Conservation (phyloP, 1,140 invertebrate species). For the Macrobrachium nipponense region DNA sequence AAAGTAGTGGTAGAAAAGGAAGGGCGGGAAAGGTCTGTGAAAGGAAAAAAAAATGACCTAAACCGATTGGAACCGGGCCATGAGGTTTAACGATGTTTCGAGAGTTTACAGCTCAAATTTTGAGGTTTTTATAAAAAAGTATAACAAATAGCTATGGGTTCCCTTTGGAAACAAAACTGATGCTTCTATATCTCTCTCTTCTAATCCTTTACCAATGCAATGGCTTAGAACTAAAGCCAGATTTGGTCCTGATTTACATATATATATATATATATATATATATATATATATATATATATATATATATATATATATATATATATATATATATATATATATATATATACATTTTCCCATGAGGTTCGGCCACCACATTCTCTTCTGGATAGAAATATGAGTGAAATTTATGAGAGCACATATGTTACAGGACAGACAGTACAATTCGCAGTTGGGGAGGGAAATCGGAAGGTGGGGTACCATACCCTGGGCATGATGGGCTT, state of each 20-base stretch:
- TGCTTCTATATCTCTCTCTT: no score
- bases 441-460: neutral
- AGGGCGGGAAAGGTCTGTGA: no score
- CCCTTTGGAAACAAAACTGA: neutral
- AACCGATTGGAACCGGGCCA: no score
- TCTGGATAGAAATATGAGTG: slow-evolving; percentile 44
- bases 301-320: no score
- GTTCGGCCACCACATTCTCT: neutral
- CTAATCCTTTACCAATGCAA: no score
- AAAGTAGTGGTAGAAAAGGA: no score
- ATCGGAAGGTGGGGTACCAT: slow-evolving; percentile 1
- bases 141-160: neutral
- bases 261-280: no score
- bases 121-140: neutral
- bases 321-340: neutral
- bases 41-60: neutral
- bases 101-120: neutral
- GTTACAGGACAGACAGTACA: slow-evolving; percentile 16
- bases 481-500: slow-evolving; percentile 36
- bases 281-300: no score
- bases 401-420: slow-evolving; percentile 57
- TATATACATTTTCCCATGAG: slow-evolving; percentile 37
- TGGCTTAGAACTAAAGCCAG: no score
- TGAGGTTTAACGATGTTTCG: slow-evolving; percentile 10
- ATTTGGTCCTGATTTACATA: no score